phyloP scores from a whole-genome alignment of 2,888 invertebrate species.

The Thera obeliscata region DNA sequence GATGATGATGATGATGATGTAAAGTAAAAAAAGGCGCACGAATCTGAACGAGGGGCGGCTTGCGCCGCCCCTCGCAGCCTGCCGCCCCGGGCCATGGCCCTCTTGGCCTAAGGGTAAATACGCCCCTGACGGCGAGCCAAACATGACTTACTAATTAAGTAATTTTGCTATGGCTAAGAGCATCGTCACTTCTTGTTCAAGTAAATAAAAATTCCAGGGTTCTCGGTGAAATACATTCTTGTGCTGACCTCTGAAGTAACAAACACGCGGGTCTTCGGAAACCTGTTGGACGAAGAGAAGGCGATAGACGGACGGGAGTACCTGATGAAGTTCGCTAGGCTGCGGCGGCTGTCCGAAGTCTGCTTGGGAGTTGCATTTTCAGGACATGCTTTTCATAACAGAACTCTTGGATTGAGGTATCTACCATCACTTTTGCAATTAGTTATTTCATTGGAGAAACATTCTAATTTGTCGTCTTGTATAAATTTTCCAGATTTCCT shows the following conservation, averaged over 20 bases:
- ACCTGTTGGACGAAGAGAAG: slow-evolving; percentile 47
- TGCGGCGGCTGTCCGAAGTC: slow-evolving; percentile 74
- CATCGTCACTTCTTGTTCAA: neutral
- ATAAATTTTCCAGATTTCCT: neutral
- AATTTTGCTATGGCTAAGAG: neutral
- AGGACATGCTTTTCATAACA: slow-evolving; percentile 77
- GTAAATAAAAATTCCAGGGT: slow-evolving; percentile 57
- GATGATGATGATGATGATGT: no score
- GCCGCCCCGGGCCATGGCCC: no score
- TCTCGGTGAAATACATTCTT: slow-evolving; percentile 78
- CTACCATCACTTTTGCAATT: neutral
- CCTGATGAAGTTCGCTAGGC: slow-evolving; percentile 71
- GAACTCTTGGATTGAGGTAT: slow-evolving; percentile 75
- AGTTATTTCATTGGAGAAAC: neutral
- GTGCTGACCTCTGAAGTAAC: slow-evolving; percentile 73
- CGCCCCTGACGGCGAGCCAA: no score
- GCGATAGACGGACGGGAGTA: slow-evolving; percentile 70
- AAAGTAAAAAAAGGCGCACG: no score
- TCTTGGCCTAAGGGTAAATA: no score
- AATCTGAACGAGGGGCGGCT: no score
- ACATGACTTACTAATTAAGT: no score
- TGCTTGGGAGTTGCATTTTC: slow-evolving; percentile 82
- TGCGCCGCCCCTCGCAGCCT: no score
- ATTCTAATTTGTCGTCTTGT: neutral
- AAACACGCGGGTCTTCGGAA: slow-evolving; percentile 70